Base-by-base conservation (phyloP, 2,888 invertebrate species). In the Euplexia lucipara region DNA sequence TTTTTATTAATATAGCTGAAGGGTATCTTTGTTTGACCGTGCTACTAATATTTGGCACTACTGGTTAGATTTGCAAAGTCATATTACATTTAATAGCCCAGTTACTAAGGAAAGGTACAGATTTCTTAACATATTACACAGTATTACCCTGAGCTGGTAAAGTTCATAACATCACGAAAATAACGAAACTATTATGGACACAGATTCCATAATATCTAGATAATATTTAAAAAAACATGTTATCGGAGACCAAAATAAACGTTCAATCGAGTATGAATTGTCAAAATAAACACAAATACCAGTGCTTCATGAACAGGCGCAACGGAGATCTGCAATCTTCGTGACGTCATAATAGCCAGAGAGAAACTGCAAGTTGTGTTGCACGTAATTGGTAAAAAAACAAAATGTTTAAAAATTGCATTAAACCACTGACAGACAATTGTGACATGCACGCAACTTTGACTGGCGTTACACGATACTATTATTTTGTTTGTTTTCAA, bases 321-420 rank as follows among this genome's bases (percentile, higher is more conserved):
- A 70, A 41, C 58, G 42, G 58, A 72, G 66, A 78, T 78, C 72
- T 58, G 64, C 62, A 78, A 78, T 76, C 63, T 51, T 3, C 39
- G 45, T 81, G 65, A 81, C 68, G 79, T 59, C 81, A 79, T 61
- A 51, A 70, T 64, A 53, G 22, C 60, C 53, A 47, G 53, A 72
- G 79, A 79, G 79, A 79, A 79, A 79, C 81, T 81, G 78, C 65
- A 81, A 64, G 79, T 72, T 81, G 67, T 68, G 64, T 63, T 70
- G 49, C 68, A 52, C 34, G 75, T 79, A 75, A 78, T 65, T 79
- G 73, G 32, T 30, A 74, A 81, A 70, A 68, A 49, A 67, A 20
- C 58, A 78, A 41, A 78, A 41, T 62, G 73, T 58, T 70, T 64
- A 74, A 79, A 81, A 79, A 79, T 81, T 79, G 79, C 75, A 79